Evolutionary conservation across 2,888 invertebrate genomes (phyloP).

Genomic region (Nowickia ferox): DNA sequence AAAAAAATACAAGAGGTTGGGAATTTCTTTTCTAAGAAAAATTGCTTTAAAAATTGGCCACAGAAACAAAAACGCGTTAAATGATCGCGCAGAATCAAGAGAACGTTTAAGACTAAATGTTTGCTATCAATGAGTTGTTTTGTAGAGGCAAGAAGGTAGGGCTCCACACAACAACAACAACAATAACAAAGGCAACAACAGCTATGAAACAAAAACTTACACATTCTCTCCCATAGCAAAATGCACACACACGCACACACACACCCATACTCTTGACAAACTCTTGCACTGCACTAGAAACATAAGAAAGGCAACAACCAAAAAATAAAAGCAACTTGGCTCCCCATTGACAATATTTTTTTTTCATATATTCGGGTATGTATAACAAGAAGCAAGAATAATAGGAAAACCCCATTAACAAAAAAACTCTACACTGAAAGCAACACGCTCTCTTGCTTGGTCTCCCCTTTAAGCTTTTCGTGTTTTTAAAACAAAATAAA

Average conservation of each 20-base stretch:
- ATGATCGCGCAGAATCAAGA: slow-evolving; percentile 82
- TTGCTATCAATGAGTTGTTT: slow-evolving; percentile 69
- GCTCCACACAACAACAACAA: slow-evolving; percentile 60
- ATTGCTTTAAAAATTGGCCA: slow-evolving; percentile 36
- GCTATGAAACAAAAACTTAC: slow-evolving; percentile 19
- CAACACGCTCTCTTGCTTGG: slow-evolving; percentile 19
- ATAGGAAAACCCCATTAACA: slow-evolving; percentile 67
- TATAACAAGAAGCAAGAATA: slow-evolving; percentile 68
- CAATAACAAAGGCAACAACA: slow-evolving; percentile 23
- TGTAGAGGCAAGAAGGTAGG: slow-evolving; percentile 67
- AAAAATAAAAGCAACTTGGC: slow-evolving; percentile 45
- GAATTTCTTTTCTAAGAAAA: slow-evolving; percentile 40
- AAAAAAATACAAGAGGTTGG: slow-evolving; percentile 4
- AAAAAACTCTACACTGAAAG: slow-evolving; percentile 56
- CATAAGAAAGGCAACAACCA: slow-evolving; percentile 45
- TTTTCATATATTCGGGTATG: slow-evolving; percentile 56
- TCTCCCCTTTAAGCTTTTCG: slow-evolving; percentile 24
- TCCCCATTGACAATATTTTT: slow-evolving; percentile 67
- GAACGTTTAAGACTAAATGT: slow-evolving; percentile 81
- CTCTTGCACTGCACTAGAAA: slow-evolving; percentile 41
- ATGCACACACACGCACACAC: slow-evolving; percentile 4
- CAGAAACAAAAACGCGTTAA: slow-evolving; percentile 60
- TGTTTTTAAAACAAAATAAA: neutral
- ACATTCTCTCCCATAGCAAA: slow-evolving; percentile 42
- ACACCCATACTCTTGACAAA: neutral